A percentile compares a stretch with the other conserved stretches of the same genome.
phyloP scores from a whole-genome alignment of 23 tunicate species.

The Styela clava region DNA sequence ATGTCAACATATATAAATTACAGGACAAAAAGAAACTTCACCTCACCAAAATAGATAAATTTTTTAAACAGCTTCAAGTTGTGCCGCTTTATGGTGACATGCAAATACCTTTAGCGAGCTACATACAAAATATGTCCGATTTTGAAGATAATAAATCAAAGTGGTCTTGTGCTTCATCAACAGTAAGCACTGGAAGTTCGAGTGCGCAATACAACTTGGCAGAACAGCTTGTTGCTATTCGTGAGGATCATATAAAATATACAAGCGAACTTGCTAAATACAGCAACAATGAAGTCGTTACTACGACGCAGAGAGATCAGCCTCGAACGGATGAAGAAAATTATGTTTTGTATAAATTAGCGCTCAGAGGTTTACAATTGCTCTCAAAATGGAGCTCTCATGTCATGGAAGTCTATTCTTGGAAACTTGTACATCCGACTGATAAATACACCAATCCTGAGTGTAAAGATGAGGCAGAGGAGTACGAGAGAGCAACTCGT shows the following conservation, averaged over 20 bases:
- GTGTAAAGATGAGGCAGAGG: constrained; percentile 96
- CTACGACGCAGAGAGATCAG: constrained; percentile 85
- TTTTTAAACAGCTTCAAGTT: constrained; percentile 94
- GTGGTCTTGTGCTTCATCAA: constrained; percentile 88
- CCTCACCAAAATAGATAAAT: constrained; percentile 86
- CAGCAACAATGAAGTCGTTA: constrained; percentile 96
- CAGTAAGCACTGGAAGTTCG: constrained; percentile 31
- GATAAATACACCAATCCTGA: constrained; percentile 80
- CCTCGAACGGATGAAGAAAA: constrained; percentile 85
- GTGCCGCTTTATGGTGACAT: constrained; percentile 97
- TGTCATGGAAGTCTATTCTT: constrained; percentile 98
- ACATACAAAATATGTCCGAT: constrained; percentile 97
- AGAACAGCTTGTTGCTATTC: constrained; percentile 74
- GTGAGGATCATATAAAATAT: constrained; percentile 95
- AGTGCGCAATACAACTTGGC: constrained; percentile 87
- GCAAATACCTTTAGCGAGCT: constrained; percentile 95
- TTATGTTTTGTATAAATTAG: constrained; percentile 60
- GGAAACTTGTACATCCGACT: constrained; percentile 98
- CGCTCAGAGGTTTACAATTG: constrained; percentile 76
- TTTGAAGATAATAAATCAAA: constrained; percentile 84
- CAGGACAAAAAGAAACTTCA: constrained; percentile 85
- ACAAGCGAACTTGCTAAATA: constrained; percentile 91
- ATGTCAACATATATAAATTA: constrained; percentile 82
- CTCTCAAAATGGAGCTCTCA: constrained; percentile 87
- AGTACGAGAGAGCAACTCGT: constrained; percentile 93